These are phyloP conservation scores for Taphrorychus bicolor DNA, from an alignment of 2,888 invertebrate species.

Conservation along the genomic window DNA sequence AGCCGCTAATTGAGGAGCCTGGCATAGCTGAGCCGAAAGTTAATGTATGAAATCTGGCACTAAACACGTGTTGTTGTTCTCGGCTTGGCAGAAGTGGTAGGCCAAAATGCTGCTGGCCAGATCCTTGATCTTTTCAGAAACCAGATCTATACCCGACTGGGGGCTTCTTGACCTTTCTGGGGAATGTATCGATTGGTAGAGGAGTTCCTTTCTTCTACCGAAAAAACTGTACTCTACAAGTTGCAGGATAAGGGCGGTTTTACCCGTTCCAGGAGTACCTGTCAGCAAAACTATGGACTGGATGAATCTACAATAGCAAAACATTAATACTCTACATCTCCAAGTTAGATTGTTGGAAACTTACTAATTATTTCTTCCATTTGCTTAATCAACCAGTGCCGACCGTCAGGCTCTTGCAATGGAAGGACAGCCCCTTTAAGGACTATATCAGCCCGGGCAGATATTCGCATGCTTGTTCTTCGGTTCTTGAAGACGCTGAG, in stretches of 20 bases:
- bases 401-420: constrained; percentile 79
- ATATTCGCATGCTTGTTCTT: constrained; percentile 77
- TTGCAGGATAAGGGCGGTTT: constrained; percentile 92
- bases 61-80: constrained; percentile 93
- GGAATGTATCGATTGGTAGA: constrained; percentile 61
- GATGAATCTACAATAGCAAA: no score
- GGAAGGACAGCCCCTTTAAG: constrained; percentile 65
- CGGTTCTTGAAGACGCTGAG: constrained; percentile 76
- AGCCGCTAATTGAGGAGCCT: constrained; percentile 86
- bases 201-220: constrained; percentile 78
- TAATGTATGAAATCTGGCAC: constrained; percentile 97
- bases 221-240: constrained; percentile 94
- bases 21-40: constrained; percentile 90
- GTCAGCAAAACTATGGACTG: constrained; percentile 87
- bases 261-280: constrained; percentile 92
- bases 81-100: constrained; percentile 95
- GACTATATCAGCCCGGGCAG: constrained; percentile 72
- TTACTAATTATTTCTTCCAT: constrained; percentile 74
- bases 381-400: constrained; percentile 89
- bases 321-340: no score
- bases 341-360: no score
- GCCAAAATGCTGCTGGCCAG: constrained; percentile 88
- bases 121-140: constrained; percentile 72
- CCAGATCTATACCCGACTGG: constrained; percentile 70
- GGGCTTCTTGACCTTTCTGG: constrained; percentile 63